Evolutionary conservation across 2,113 vertebrate genomes (phyloP).

Genomic region (Rafetus swinhoei): DNA sequence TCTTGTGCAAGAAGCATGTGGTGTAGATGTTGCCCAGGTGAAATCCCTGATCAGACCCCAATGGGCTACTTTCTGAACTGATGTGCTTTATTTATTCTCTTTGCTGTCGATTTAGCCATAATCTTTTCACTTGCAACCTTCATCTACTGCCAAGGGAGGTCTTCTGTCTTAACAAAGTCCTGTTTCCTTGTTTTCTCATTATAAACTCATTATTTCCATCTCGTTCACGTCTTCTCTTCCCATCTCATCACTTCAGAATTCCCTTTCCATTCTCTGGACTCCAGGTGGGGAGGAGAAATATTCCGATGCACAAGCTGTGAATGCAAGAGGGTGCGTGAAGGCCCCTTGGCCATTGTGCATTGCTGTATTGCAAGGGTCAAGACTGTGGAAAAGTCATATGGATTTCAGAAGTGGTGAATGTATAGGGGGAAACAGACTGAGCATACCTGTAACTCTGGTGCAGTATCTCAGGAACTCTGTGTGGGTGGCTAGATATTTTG

Average conservation of each 20-base stretch:
- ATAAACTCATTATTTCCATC: not conserved
- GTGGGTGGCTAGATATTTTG: not conserved
- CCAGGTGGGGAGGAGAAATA: not conserved
- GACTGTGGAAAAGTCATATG: not conserved
- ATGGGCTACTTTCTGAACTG: not conserved
- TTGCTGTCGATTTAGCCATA: not conserved
- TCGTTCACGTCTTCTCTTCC: not conserved
- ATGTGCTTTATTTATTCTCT: not conserved
- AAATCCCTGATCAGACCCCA: not conserved
- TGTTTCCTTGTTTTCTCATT: not conserved
- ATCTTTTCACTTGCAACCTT: not conserved
- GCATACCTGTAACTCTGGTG: not conserved
- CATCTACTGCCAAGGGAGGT: not conserved
- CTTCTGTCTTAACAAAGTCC: not conserved
- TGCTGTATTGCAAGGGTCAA: not conserved
- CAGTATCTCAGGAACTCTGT: not conserved
- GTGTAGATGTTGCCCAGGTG: not conserved
- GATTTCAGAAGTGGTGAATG: not conserved
- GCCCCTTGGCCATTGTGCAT: fast-evolving
- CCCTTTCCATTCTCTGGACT: not conserved
- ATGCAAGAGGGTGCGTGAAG: fast-evolving
- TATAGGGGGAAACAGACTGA: fast-evolving
- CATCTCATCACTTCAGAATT: not conserved
- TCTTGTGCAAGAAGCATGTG: too few species aligned
- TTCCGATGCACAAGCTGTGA: fast-evolving